Percentiles rank a stretch among this genome's conserved stretches.
Conservation (phyloP, 1,140 invertebrate species). For the Heliconius melpomene region DNA sequence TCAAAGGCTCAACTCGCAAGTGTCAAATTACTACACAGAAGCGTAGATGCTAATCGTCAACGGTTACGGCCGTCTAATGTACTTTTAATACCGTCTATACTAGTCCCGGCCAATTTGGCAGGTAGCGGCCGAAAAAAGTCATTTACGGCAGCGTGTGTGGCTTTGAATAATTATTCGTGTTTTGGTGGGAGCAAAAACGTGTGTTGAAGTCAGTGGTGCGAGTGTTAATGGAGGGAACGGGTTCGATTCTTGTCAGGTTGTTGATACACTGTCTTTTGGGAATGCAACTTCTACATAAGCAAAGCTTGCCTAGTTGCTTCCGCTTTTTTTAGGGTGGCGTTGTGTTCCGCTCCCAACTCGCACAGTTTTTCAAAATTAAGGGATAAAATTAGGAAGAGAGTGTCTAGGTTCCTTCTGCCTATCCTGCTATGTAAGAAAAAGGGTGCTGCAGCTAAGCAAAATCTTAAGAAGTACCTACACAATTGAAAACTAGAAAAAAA, state of each 20-base stretch:
- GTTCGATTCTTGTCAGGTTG: too few relatives aligned
- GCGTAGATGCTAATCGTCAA: conserved; percentile 54
- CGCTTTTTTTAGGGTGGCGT: too few relatives aligned
- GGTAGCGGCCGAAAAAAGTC: conserved; percentile 59
- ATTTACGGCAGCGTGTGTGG: conserved; percentile 67
- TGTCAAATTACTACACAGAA: conserved; percentile 43
- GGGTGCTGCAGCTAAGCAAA: neutral
- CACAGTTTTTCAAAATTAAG: too few relatives aligned
- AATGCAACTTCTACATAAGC: neutral
- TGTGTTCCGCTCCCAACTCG: too few relatives aligned
- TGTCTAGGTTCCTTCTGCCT: too few relatives aligned
- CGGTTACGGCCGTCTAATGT: conserved; percentile 64
- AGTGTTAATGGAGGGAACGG: neutral
- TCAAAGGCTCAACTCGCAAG: conserved; percentile 7
- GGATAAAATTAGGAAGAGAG: too few relatives aligned
- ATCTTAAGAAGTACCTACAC: neutral
- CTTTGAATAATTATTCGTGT: conserved; percentile 65
- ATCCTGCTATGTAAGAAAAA: too few relatives aligned
- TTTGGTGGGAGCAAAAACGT: conserved; percentile 53
- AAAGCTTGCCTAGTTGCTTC: neutral
- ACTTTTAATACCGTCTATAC: conserved; percentile 59
- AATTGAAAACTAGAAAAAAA: neutral
- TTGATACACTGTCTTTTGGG: too few relatives aligned
- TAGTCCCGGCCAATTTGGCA: conserved; percentile 62
- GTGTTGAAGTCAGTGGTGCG: neutral